Base-by-base conservation (phyloP, 2,113 vertebrate species). In the Prolemur simus region DNA sequence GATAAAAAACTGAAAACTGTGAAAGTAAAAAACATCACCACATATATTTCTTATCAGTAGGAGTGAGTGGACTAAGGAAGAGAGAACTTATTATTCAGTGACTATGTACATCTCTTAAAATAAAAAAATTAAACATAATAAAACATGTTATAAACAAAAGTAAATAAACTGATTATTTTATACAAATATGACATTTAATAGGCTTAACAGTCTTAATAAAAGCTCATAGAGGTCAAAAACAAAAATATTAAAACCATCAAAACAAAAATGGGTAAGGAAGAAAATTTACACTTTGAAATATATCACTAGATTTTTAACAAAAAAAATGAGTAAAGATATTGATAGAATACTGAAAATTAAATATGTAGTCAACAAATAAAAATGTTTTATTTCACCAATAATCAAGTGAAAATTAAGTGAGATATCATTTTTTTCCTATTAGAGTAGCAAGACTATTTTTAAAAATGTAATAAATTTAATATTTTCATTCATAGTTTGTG, bases 241-340 rank as follows among this genome's bases (percentile, higher is more conserved):
- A 77, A 87, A 93, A 89, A 42, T 25, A 76, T 68, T 88, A 76
- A 78, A 54, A 73, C 1, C 23, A 39, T 71, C 64, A 78, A 49
- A 42, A 78, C 45, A 71, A 89, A 93, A 64, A 64, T 58, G 27
- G 1, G 21, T 54, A 64, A 54, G 60, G 69, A 87, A 64, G 85
- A 93, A 71, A 66, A 81, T 58, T 45, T 89, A 74, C 52, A 58
- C 74, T 90, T 87, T 83, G 68, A 93, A 87, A 91, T 81, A 93
- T 90, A 81, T n/a, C 58, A 45, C 34, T 25, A 82, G 49, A 5
- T 37, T 82, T 82, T 83, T 74, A 60, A 87, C 27, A 42, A 95
- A 64, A 95, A 64, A 58, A 66, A 58, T 52, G 20, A 23, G 34
- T 87, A 74, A 83, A 73, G n/a, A 83, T 69, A 4, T 76, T 88